A percentile compares a stretch with the other conserved stretches of the same genome.
Evolutionary conservation across 2,888 invertebrate species (phyloP).

Genomic region (Ariolimax columbianus): DNA sequence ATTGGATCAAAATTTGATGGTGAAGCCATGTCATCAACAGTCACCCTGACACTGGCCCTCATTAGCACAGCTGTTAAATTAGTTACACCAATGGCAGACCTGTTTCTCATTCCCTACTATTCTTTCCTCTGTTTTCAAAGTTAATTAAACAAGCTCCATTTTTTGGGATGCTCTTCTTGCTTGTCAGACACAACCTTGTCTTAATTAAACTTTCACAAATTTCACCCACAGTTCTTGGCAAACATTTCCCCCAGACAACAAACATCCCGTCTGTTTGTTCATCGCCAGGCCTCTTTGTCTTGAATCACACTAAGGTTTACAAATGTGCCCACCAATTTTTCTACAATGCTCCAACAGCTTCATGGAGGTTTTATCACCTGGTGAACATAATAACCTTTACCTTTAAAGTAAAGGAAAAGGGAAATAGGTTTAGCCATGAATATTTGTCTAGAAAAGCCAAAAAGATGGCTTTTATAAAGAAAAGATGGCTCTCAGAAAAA

Average conservation of each 20-base stretch:
- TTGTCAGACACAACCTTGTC: conserved; percentile 11
- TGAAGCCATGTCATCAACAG: no score
- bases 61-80: no score
- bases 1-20: no score
- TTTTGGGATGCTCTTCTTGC: neutral
- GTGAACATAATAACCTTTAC: neutral
- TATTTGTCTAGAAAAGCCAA: neutral
- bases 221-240: conserved; percentile 7
- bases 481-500: neutral
- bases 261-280: neutral
- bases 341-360: neutral
- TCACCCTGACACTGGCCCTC: no score
- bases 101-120: neutral
- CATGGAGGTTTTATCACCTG: conserved; percentile 2
- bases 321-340: neutral
- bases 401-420: neutral
- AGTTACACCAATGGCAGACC: no score
- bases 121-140: neutral
- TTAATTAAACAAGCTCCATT: conserved; percentile 31
- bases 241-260: neutral
- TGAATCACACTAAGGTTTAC: neutral
- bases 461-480: neutral
- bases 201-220: conserved; percentile 12
- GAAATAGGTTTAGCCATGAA: neutral
- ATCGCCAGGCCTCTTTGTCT: conserved; percentile 14